Base-by-base conservation (phyloP, 2,113 vertebrate genomes). In the Stercorarius parasiticus region DNA sequence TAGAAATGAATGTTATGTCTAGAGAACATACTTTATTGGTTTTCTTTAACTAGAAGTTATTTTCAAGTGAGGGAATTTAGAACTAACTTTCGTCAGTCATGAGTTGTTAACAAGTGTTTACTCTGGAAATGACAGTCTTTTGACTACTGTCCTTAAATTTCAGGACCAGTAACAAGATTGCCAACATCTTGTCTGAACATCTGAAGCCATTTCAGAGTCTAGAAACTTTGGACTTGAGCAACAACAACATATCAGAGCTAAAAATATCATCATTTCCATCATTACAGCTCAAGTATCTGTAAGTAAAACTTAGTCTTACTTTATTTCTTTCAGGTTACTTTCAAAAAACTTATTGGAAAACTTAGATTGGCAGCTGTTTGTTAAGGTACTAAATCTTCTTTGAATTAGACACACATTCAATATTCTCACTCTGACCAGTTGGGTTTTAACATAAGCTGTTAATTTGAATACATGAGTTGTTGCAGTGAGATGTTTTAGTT, bases 221-320 rank as follows among this genome's bases (percentile, higher is more conserved):
- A 91, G 99, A 99, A 98, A 99, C 98, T 43, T 98, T 99, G 93
- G 99, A 99, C 97, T 98, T 99, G 90, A 99, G 99, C 97, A 99
- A 97, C 97, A 99, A 99, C 97, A 98, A 98, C 90, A 98, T 99
- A 66, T 98, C 98, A 38, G 98, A 99, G 43, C 94, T 99, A 55
- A 99, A 98, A 97, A 91, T 97, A 6, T 91, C 96, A 77, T 98
- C 98, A 29, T 99, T 99, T 98, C 99, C 99, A 34, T 82, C 91
- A 1, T 94, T 99, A 65, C 98, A 98, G 3, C 98, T 99, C 74
- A 99, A 98, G 94, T 98, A 99, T 97, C 97, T 99, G 99, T 99
- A 98, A 99, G 98, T 98, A 70, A 88, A 66, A 50, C n/a, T 79
- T 82, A 58, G 7, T 69, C 72, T 77, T 79, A 26, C 10, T 17